A percentile compares a stretch with the other conserved stretches of the same genome.
Evolutionary conservation across 2,888 invertebrate species (phyloP).

Genomic region (Celastrina argiolus): DNA sequence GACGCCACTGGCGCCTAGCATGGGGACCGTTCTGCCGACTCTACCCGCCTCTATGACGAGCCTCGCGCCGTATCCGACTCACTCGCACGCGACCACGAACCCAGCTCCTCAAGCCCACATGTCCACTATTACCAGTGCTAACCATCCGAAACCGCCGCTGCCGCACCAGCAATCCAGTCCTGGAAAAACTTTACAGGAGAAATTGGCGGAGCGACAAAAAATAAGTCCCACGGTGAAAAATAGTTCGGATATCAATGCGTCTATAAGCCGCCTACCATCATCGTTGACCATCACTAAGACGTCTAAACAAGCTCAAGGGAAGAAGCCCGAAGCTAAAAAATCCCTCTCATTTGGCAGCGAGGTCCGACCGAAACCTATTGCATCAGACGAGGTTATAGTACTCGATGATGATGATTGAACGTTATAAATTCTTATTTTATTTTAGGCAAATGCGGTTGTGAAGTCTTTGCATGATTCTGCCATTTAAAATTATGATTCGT

Average conservation of each 20-base stretch:
- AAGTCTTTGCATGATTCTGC: no score
- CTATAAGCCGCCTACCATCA: slow-evolving; percentile 69
- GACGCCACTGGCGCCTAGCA: slow-evolving; percentile 51
- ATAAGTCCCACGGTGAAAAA: slow-evolving; percentile 49
- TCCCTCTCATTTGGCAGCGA: slow-evolving; percentile 47
- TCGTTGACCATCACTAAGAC: slow-evolving; percentile 74
- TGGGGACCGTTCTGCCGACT: slow-evolving; percentile 61
- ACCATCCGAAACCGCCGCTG: slow-evolving; percentile 58
- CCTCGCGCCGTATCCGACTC: slow-evolving; percentile 38
- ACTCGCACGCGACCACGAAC: slow-evolving; percentile 36
- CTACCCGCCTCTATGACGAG: slow-evolving; percentile 61
- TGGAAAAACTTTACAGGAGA: slow-evolving; percentile 82
- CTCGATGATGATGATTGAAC: slow-evolving; percentile 54
- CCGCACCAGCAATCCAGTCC: slow-evolving; percentile 72
- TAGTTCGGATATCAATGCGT: slow-evolving; percentile 52
- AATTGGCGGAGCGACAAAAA: slow-evolving; percentile 82
- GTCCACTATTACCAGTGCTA: slow-evolving; percentile 48
- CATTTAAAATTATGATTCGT: neutral
- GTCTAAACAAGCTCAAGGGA: slow-evolving; percentile 44
- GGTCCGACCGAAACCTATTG: slow-evolving; percentile 52
- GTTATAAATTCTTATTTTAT: no score
- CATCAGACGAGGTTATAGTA: slow-evolving; percentile 64
- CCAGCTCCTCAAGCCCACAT: slow-evolving; percentile 56
- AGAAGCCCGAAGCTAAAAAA: slow-evolving; percentile 58
- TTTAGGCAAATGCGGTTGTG: no score